Evolutionary conservation across 1,140 invertebrate genomes (phyloP).

Genomic region (Phocides pigmalion): DNA sequence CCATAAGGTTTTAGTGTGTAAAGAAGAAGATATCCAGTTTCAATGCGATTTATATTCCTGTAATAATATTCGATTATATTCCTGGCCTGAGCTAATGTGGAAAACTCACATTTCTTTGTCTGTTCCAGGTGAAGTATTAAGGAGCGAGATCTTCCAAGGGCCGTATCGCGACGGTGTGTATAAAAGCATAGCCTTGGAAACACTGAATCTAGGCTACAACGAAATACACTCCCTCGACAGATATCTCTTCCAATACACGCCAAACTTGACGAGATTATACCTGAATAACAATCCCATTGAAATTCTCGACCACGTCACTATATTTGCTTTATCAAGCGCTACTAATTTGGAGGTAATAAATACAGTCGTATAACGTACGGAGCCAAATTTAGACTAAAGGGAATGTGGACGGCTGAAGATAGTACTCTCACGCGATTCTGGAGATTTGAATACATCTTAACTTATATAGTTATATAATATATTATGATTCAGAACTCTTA

Average conservation of each 20-base stretch:
- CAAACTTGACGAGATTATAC: slow-evolving; percentile 86
- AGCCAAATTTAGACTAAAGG: slow-evolving; percentile 33
- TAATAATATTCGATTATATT: no score
- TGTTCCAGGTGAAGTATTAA: slow-evolving; percentile 84
- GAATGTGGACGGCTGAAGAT: slow-evolving; percentile 33
- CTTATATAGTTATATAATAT: not conserved
- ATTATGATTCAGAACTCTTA: not conserved
- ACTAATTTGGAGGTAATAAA: slow-evolving; percentile 84
- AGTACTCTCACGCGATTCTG: slow-evolving; percentile 30
- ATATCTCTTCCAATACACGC: slow-evolving; percentile 89
- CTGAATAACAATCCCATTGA: slow-evolving; percentile 88
- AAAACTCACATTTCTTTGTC: not conserved
- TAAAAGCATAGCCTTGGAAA: slow-evolving; percentile 86
- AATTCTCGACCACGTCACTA: slow-evolving; percentile 85
- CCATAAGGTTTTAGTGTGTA: no score
- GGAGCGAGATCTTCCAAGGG: slow-evolving; percentile 85
- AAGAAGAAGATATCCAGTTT: no score
- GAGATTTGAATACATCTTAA: slow-evolving; percentile 27
- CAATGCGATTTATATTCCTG: no score
- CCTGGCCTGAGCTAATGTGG: no score
- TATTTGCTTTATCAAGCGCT: slow-evolving; percentile 85
- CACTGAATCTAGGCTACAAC: slow-evolving; percentile 88
- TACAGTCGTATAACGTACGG: slow-evolving; percentile 28
- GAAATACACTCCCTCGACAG: slow-evolving; percentile 86
- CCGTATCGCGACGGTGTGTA: slow-evolving; percentile 84